phyloP scores from a whole-genome alignment of 1,140 invertebrate species.

The Hermetia illucens region DNA sequence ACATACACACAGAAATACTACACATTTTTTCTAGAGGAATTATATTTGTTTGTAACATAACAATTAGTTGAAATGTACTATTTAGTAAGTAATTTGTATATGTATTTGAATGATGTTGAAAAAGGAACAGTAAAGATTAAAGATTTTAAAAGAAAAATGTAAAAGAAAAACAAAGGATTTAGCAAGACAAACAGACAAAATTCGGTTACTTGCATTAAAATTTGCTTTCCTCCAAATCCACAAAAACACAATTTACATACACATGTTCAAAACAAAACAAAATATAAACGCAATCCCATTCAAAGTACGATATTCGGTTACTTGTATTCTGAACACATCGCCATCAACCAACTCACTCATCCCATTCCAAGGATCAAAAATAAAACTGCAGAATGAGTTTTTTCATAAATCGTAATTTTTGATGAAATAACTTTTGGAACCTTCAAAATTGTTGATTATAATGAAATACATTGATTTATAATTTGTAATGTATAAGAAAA shows the following conservation, averaged over 20 bases:
- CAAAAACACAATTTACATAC: not conserved
- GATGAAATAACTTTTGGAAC: not conserved
- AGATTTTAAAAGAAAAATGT: conserved; percentile 1
- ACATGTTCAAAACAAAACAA: not conserved
- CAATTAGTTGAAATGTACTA: too few relatives aligned
- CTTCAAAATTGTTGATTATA: not conserved
- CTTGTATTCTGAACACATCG: not conserved
- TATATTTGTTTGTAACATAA: too few relatives aligned
- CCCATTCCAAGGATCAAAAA: not conserved
- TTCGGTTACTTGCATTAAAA: not conserved
- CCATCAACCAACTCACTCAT: not conserved
- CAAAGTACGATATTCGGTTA: not conserved
- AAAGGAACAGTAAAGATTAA: too few relatives aligned
- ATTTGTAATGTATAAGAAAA: too few relatives aligned
- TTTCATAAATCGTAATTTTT: not conserved
- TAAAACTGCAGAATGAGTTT: too few relatives aligned
- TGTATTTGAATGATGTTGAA: too few relatives aligned
- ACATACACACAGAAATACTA: too few relatives aligned
- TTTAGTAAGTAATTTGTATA: too few relatives aligned
- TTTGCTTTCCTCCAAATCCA: not conserved
- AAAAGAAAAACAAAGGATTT: not conserved
- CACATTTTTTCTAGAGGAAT: too few relatives aligned
- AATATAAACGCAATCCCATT: not conserved
- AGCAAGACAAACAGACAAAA: not conserved
- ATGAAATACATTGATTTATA: not conserved